Conservation (phyloP, 2,113 vertebrate species). For the Rhinopomastus cyanomelas region DNA sequence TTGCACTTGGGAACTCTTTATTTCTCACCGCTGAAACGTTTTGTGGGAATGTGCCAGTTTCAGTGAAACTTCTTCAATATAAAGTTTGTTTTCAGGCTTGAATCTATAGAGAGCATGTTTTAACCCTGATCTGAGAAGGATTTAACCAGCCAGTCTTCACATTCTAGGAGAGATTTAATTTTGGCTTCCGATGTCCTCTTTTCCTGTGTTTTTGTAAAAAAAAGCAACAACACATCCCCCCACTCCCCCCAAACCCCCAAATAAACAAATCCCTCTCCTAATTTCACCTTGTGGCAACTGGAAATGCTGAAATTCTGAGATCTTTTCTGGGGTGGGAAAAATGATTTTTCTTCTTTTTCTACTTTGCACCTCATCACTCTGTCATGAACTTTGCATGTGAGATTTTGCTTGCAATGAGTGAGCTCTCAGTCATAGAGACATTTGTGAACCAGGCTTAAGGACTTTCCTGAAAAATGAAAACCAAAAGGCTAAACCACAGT, state of each 20-base stretch:
- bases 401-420: slow-evolving; percentile 49
- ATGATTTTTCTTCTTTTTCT: slow-evolving; percentile 16
- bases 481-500: slow-evolving; percentile 21
- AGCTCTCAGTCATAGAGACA: slow-evolving; percentile 19
- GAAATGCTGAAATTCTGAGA: neutral
- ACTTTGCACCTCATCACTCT: slow-evolving; percentile 33
- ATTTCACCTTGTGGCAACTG: neutral
- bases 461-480: slow-evolving; percentile 42
- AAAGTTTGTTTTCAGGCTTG: slow-evolving; percentile 28
- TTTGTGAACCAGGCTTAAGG: slow-evolving; percentile 33
- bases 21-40: slow-evolving; percentile 51
- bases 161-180: neutral
- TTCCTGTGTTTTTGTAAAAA: neutral
- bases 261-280: neutral
- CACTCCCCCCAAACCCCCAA: neutral
- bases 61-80: slow-evolving; percentile 29
- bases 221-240: neutral
- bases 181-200: neutral
- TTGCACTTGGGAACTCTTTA: slow-evolving; percentile 26
- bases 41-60: slow-evolving; percentile 51
- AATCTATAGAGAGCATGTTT: neutral
- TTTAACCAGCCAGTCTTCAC: slow-evolving; percentile 3
- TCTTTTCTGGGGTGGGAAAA: slow-evolving; percentile 37
- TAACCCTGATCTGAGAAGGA: neutral
- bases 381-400: slow-evolving; percentile 29